Conservation (phyloP, 2,797 vertebrate species). For the Gephyroberyx darwinii region DNA sequence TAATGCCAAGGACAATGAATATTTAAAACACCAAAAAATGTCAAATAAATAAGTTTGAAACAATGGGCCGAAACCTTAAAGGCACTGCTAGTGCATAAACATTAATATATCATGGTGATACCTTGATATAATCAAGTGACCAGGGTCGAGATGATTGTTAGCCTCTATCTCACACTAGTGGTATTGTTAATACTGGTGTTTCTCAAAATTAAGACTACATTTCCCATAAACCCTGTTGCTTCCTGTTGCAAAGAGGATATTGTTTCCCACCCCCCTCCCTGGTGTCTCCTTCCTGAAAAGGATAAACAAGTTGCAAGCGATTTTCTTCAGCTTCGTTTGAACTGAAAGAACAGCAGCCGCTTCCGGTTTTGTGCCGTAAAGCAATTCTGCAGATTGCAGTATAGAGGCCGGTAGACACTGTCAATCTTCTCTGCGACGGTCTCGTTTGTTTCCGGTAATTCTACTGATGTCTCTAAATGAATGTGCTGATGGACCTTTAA, state of each 20-base stretch:
- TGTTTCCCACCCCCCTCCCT: too few relatives aligned
- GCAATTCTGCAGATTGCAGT: slow-evolving; percentile 1
- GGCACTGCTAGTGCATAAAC: too few relatives aligned
- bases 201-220: too few relatives aligned
- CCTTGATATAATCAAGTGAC: too few relatives aligned
- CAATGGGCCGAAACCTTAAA: neutral
- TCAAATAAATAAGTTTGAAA: neutral
- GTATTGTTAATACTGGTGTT: too few relatives aligned
- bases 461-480: neutral
- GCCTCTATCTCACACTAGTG: too few relatives aligned
- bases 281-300: too few relatives aligned
- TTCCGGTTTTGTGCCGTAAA: neutral
- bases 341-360: neutral
- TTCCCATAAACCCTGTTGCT: too few relatives aligned
- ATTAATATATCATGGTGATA: too few relatives aligned
- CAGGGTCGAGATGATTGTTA: too few relatives aligned
- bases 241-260: too few relatives aligned
- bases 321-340: neutral
- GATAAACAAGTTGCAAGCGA: neutral
- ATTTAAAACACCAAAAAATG: neutral
- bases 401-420: neutral
- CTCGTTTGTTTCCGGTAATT: neutral
- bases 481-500: slow-evolving; percentile 1
- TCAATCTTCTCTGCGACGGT: neutral
- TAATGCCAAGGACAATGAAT: neutral